Conservation (phyloP, 1,140 invertebrate species). For the Luehdorfia chinensis region DNA sequence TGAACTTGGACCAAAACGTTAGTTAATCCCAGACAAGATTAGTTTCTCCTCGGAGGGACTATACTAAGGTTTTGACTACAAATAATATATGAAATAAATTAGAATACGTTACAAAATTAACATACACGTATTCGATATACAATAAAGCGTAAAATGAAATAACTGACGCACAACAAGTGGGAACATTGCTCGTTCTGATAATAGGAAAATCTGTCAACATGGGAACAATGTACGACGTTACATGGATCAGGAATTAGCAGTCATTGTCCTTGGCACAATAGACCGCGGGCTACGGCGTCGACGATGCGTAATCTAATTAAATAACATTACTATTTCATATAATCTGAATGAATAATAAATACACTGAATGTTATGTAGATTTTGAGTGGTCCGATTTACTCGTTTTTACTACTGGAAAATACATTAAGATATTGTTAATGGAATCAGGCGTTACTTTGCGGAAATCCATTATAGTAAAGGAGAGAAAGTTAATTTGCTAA, state of each 20-base stretch:
- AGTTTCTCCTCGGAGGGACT: too few species aligned
- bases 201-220: constrained; percentile 73
- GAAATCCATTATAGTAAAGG: too few species aligned
- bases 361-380: not conserved
- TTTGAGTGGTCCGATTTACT: too few species aligned
- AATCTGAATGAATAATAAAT: not conserved
- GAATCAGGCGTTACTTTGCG: too few species aligned
- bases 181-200: constrained; percentile 61
- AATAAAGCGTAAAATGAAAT: constrained; percentile 20
- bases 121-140: constrained; percentile 1
- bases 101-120: not conserved
- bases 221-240: constrained; percentile 69
- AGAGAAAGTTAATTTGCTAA: too few species aligned
- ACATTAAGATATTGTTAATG: too few species aligned
- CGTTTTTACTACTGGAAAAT: not conserved
- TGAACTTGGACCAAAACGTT: too few species aligned
- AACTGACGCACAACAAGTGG: constrained; percentile 53
- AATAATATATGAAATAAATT: constrained; percentile 3
- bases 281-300: constrained; percentile 30
- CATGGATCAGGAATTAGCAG: constrained; percentile 72
- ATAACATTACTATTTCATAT: constrained; percentile 53
- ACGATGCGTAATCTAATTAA: constrained; percentile 57
- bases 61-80: too few species aligned
- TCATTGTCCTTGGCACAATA: constrained; percentile 67
- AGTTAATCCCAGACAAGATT: too few species aligned